Percentiles rank a stretch among this genome's conserved stretches.
These are phyloP conservation scores for Hecatera dysodea DNA, from an alignment of 2,888 invertebrate genomes.

Conservation along the genomic window DNA sequence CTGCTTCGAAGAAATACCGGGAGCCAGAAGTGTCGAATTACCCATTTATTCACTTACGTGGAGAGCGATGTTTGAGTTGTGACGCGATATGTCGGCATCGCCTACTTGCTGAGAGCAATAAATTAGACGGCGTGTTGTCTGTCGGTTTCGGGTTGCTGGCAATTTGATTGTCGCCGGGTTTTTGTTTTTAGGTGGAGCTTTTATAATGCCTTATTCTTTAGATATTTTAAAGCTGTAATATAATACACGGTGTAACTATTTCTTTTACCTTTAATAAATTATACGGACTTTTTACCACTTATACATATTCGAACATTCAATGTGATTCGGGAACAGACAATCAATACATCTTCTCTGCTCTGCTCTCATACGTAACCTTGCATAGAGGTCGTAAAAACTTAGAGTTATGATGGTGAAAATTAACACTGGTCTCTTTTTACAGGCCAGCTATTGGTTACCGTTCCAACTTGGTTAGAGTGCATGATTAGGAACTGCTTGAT, in stretches of 20 bases:
- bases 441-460: neutral
- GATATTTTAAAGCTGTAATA: too few species aligned
- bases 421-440: neutral
- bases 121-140: conserved; percentile 71
- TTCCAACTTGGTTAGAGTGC: neutral
- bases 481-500: neutral
- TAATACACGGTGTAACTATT: too few species aligned
- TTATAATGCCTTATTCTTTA: neutral
- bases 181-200: neutral
- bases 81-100: conserved; percentile 75
- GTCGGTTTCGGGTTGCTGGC: conserved; percentile 56
- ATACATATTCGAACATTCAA: neutral
- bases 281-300: neutral
- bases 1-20: conserved; percentile 70
- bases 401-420: neutral
- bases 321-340: too few species aligned
- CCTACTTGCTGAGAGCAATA: conserved; percentile 72
- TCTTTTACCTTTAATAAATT: neutral
- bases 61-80: conserved; percentile 82
- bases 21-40: conserved; percentile 76
- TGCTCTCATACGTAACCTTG: neutral
- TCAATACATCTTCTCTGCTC: neutral
- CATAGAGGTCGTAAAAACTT: neutral
- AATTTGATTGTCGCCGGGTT: conserved; percentile 28
- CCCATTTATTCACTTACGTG: conserved; percentile 84